These are phyloP conservation scores for Takifugu flavidus DNA, from an alignment of 2,113 vertebrate genomes.

Conservation along the genomic window DNA sequence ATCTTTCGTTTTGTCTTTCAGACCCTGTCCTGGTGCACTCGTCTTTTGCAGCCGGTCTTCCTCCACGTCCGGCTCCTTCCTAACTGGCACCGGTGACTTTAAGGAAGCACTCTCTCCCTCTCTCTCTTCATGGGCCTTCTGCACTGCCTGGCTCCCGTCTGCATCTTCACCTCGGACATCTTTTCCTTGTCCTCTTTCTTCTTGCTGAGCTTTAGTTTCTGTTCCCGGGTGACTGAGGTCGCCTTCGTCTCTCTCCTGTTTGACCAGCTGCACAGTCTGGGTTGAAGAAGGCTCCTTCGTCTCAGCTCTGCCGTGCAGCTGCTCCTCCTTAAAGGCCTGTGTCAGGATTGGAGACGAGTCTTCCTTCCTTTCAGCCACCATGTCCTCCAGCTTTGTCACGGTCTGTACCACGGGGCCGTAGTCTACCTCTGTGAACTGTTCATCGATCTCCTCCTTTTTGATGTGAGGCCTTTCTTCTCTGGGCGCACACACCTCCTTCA, in stretches of 20 bases:
- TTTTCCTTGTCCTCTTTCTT: constrained; percentile 14
- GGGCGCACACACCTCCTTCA: constrained; percentile 21
- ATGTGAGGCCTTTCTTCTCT: constrained; percentile 19
- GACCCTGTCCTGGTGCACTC: constrained; percentile 21
- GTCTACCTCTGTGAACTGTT: constrained; percentile 23
- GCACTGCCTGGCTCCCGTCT: constrained; percentile 22
- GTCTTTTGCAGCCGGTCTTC: constrained; percentile 54
- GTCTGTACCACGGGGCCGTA: constrained; percentile 17
- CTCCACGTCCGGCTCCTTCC: constrained; percentile 50
- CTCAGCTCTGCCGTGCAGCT: constrained; percentile 26
- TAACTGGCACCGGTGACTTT: constrained; percentile 46
- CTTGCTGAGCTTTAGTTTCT: constrained; percentile 39
- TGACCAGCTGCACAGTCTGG: constrained; percentile 15
- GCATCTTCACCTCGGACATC: constrained; percentile 1
- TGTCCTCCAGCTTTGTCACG: constrained; percentile 28
- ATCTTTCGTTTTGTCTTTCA: constrained; percentile 62
- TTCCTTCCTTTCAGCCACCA: constrained; percentile 16
- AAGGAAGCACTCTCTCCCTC: constrained; percentile 15
- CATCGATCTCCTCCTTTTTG: constrained; percentile 42
- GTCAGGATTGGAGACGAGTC: constrained; percentile 12
- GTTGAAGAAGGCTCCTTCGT: constrained; percentile 20
- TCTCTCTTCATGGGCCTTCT: constrained; percentile 21
- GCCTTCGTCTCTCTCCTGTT: constrained; percentile 45
- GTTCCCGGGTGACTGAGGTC: constrained; percentile 11
- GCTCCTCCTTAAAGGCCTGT: constrained; percentile 48